Percentiles rank a stretch among this genome's conserved stretches.
Evolutionary conservation across 2,113 vertebrate genomes (phyloP).

Genomic region (Synodontis membranacea): DNA sequence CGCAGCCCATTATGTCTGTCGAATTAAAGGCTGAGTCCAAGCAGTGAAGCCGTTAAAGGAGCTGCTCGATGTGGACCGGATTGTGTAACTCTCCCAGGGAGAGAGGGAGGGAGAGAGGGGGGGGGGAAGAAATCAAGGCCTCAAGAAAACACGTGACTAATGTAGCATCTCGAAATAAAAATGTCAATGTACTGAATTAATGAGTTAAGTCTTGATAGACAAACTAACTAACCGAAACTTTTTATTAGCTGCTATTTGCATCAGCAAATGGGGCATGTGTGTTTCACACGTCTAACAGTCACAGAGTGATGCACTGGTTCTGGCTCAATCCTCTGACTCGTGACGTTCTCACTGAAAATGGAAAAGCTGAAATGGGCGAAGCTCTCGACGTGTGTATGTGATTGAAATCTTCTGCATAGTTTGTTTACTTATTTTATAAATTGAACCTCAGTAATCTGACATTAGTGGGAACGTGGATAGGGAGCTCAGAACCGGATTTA

Average conservation of each 20-base stretch:
- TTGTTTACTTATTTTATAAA: neutral
- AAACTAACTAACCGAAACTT: neutral
- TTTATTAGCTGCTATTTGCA: neutral
- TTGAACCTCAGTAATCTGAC: neutral
- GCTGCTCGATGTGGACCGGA: slow-evolving; percentile 78
- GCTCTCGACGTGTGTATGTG: neutral
- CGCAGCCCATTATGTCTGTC: slow-evolving; percentile 89
- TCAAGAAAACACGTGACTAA: neutral
- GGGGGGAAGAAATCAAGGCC: neutral
- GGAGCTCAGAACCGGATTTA: neutral
- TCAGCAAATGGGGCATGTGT: neutral
- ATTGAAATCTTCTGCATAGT: neutral
- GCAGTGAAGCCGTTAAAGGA: slow-evolving; percentile 86
- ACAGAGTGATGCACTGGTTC: neutral
- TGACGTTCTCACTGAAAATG: neutral
- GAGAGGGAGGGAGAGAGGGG: neutral
- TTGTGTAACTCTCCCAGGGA: slow-evolving; percentile 64
- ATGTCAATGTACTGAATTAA: neutral
- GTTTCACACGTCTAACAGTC: neutral
- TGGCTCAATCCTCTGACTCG: neutral
- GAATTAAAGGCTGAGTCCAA: slow-evolving; percentile 86
- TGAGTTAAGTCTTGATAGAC: neutral
- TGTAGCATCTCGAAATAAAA: neutral
- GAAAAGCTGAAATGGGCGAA: neutral
- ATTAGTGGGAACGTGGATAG: neutral